Evolutionary conservation across 2,797 vertebrate species (phyloP).

Genomic region (Aldrovandia affinis): DNA sequence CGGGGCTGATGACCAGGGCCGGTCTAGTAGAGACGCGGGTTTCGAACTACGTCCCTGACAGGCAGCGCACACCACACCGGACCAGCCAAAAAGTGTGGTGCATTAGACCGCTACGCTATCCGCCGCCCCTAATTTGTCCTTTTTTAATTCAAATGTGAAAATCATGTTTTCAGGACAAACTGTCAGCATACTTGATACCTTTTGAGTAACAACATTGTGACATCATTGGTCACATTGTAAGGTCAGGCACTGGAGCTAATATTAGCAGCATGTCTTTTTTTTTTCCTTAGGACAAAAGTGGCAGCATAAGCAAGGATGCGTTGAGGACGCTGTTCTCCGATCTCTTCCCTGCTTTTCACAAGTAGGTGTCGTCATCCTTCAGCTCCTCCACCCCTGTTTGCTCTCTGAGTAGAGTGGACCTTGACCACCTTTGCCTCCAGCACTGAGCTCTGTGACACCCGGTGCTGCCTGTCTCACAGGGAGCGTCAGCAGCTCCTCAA

Average conservation of each 20-base stretch:
- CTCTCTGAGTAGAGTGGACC: not conserved
- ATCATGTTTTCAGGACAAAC: not conserved
- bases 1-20: too few relatives aligned
- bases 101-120: too few relatives aligned
- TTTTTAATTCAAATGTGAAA: too few relatives aligned
- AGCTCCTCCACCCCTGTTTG: not conserved
- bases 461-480: too few relatives aligned
- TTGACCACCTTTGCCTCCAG: not conserved
- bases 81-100: too few relatives aligned
- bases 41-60: too few relatives aligned
- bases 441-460: not conserved
- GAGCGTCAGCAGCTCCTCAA: not conserved
- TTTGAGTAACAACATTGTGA: not conserved
- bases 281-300: constrained; percentile 59
- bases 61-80: too few relatives aligned
- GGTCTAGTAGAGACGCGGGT: too few relatives aligned
- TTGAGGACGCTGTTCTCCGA: constrained; percentile 64
- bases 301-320: constrained; percentile 60
- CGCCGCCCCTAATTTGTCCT: too few relatives aligned
- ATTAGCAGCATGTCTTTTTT: not conserved
- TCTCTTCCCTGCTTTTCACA: constrained; percentile 67
- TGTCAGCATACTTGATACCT: not conserved
- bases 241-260: not conserved
- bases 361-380: constrained; percentile 49
- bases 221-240: not conserved